A percentile compares a stretch with the other conserved stretches of the same genome.
phyloP scores from a whole-genome alignment of 2,113 vertebrate species.

The Scalopus aquaticus region DNA sequence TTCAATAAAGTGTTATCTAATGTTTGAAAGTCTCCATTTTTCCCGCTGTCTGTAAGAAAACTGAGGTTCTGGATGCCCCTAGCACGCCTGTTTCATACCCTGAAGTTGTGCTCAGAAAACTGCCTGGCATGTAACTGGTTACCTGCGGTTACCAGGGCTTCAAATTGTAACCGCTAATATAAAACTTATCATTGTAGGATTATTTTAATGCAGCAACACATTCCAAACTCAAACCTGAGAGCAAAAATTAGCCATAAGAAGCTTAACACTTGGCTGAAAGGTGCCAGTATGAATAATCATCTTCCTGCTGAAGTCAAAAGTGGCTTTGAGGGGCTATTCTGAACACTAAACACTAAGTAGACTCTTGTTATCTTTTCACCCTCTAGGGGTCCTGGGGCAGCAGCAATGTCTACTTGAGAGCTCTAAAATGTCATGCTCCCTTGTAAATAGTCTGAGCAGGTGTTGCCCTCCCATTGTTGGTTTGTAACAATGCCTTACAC shows the following conservation, averaged over 20 bases:
- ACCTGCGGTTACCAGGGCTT: not conserved
- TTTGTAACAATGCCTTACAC: not conserved
- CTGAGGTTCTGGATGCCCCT: not conserved
- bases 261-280: not conserved
- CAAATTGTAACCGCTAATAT: not conserved
- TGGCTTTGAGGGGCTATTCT: not conserved
- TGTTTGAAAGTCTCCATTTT: not conserved
- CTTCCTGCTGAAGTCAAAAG: not conserved
- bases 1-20: slow-evolving; percentile 6
- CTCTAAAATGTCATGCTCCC: not conserved
- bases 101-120: slow-evolving; percentile 34
- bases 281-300: not conserved
- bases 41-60: not conserved
- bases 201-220: not conserved
- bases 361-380: not conserved
- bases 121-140: not conserved
- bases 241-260: not conserved
- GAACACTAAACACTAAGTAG: not conserved
- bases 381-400: not conserved
- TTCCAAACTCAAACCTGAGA: not conserved
- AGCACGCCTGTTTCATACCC: not conserved
- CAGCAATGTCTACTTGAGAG: not conserved
- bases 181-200: not conserved
- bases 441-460: not conserved
- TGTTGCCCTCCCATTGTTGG: not conserved